phyloP scores from a whole-genome alignment of 2,797 vertebrate genomes.

The Spizella passerina region DNA sequence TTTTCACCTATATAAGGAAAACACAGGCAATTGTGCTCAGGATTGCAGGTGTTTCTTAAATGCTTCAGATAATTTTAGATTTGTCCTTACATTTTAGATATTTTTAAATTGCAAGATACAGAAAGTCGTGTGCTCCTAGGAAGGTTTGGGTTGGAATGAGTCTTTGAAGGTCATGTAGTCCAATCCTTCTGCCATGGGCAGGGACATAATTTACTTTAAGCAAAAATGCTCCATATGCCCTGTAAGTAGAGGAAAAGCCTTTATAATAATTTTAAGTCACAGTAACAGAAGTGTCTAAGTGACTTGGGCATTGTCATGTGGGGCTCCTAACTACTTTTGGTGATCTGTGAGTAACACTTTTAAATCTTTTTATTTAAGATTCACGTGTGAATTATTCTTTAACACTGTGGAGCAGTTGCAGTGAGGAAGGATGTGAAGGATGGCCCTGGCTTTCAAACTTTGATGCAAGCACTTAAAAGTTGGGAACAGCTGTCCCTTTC shows the following conservation, averaged over 20 bases:
- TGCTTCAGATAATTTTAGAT: background rate
- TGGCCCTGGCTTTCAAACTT: background rate
- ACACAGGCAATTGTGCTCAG: background rate
- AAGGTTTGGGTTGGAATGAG: background rate
- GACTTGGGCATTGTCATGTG: background rate
- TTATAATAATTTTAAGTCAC: background rate
- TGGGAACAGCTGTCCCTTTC: background rate
- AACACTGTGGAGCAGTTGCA: background rate
- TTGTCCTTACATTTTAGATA: background rate
- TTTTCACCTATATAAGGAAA: background rate
- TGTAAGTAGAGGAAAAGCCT: background rate
- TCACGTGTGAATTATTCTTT: background rate
- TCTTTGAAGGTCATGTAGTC: background rate
- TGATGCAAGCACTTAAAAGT: background rate
- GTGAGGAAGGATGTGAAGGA: background rate
- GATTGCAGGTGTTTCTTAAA: background rate
- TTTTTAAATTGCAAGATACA: background rate
- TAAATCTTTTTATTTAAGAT: background rate
- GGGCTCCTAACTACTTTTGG: background rate
- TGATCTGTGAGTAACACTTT: background rate
- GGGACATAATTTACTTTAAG: background rate
- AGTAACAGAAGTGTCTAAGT: background rate
- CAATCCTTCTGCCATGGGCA: background rate
- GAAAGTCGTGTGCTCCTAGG: background rate
- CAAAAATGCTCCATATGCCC: background rate